Evolutionary conservation across 2,797 vertebrate genomes (phyloP).

Genomic region (Gallinago nigripennis): DNA sequence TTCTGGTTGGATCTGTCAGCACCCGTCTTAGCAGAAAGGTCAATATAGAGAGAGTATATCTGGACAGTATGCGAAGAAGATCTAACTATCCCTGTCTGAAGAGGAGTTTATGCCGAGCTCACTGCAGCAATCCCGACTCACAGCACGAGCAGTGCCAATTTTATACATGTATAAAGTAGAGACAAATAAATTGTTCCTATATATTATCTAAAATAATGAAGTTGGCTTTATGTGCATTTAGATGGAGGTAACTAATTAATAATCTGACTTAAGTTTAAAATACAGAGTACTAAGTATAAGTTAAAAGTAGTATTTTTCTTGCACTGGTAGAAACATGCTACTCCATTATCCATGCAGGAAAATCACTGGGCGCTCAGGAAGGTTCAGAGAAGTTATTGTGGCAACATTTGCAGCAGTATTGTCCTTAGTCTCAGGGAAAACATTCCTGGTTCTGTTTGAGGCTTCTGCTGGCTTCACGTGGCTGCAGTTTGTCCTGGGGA

Average conservation of each 20-base stretch:
- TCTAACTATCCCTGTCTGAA: not conserved
- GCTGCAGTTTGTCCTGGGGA: not conserved
- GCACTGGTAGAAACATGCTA: not conserved
- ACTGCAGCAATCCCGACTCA: not conserved
- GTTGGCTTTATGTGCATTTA: not conserved
- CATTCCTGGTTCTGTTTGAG: not conserved
- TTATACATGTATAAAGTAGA: not conserved
- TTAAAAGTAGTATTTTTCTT: not conserved
- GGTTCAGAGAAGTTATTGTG: not conserved
- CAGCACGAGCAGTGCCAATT: not conserved
- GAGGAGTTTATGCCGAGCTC: not conserved
- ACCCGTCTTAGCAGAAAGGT: not conserved
- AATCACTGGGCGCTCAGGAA: not conserved
- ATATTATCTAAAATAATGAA: not conserved
- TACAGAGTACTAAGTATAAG: not conserved
- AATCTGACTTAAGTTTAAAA: slow-evolving; percentile 7
- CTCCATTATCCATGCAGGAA: not conserved
- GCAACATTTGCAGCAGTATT: not conserved
- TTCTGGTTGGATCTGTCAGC: not conserved
- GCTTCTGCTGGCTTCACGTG: not conserved
- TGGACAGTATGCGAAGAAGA: not conserved
- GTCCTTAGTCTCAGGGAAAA: not conserved
- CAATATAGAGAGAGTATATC: not conserved
- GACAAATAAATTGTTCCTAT: not conserved
- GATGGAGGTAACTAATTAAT: not conserved